These are phyloP conservation scores for Engystomops pustulosus DNA, from an alignment of 2,113 vertebrate genomes.

Conservation along the genomic window DNA sequence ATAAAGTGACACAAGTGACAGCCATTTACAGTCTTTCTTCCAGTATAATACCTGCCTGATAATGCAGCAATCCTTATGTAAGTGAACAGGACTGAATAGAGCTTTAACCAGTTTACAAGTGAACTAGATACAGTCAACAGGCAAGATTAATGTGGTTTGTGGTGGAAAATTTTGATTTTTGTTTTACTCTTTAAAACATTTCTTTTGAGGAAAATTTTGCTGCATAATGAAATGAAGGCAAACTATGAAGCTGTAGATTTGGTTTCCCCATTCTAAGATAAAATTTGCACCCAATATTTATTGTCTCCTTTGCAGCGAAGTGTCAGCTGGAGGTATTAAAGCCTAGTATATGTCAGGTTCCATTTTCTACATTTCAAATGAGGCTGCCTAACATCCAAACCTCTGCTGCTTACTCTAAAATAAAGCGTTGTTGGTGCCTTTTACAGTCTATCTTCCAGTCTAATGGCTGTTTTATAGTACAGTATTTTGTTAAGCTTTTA, in stretches of 20 bases:
- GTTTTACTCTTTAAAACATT: neutral
- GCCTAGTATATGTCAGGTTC: slow-evolving; percentile 37
- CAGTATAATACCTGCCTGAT: too few species aligned
- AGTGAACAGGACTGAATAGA: too few species aligned
- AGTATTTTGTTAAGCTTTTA: too few species aligned
- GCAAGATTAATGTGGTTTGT: too few species aligned
- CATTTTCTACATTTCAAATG: slow-evolving; percentile 25
- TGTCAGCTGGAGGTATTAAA: slow-evolving; percentile 18
- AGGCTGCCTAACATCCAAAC: neutral
- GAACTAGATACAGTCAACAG: too few species aligned
- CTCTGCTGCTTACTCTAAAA: neutral
- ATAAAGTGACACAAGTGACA: slow-evolving; percentile 33
- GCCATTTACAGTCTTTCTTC: neutral
- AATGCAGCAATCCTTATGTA: too few species aligned
- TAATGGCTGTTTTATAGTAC: too few species aligned
- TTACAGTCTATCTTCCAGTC: neutral
- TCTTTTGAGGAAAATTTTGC: neutral
- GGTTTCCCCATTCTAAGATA: neutral
- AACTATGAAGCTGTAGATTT: neutral
- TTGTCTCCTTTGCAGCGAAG: neutral
- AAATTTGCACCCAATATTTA: slow-evolving; percentile 21
- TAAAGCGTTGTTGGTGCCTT: slow-evolving; percentile 18
- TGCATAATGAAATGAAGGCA: neutral
- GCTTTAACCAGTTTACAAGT: too few species aligned
- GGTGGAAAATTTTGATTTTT: too few species aligned